Evolutionary conservation across 2,888 invertebrate species (phyloP).

Genomic region (Helicoverpa assulta): DNA sequence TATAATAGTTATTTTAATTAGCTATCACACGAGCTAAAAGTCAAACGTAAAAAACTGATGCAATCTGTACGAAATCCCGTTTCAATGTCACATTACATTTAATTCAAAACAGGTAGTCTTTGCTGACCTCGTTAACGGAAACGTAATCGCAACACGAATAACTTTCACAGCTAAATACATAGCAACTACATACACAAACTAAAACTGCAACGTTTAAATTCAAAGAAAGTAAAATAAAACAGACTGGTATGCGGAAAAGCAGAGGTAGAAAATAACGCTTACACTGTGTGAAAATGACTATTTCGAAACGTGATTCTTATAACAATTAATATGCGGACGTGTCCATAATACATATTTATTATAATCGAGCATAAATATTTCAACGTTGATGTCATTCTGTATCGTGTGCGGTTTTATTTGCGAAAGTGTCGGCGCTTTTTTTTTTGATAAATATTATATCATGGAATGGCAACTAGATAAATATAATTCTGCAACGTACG

Average conservation of each 20-base stretch:
- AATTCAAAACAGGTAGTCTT: conserved; percentile 52
- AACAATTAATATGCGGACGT: conserved; percentile 69
- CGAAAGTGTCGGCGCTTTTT: conserved; percentile 55
- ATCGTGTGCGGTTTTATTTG: conserved; percentile 58
- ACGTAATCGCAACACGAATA: conserved; percentile 44
- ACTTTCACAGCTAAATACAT: conserved; percentile 48
- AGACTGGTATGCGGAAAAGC: conserved; percentile 61
- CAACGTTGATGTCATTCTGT: conserved; percentile 73
- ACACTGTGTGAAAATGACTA: conserved; percentile 71
- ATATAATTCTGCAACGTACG: conserved; percentile 40
- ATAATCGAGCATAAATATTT: conserved; percentile 73
- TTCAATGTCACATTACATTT: conserved; percentile 52
- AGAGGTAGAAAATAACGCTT: conserved; percentile 64
- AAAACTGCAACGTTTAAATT: conserved; percentile 53
- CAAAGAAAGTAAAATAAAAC: conserved; percentile 52
- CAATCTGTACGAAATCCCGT: conserved; percentile 24
- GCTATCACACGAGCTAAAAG: not conserved
- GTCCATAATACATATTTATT: conserved; percentile 59
- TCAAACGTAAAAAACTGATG: conserved; percentile 6
- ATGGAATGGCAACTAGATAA: conserved; percentile 48
- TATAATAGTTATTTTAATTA: not conserved
- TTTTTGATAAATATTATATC: conserved; percentile 51
- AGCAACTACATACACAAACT: conserved; percentile 15
- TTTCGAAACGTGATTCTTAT: conserved; percentile 75
- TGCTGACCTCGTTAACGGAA: conserved; percentile 57